A percentile compares a stretch with the other conserved stretches of the same genome.
Conservation (phyloP, 2,888 invertebrate species). For the Abscondita cerata region DNA sequence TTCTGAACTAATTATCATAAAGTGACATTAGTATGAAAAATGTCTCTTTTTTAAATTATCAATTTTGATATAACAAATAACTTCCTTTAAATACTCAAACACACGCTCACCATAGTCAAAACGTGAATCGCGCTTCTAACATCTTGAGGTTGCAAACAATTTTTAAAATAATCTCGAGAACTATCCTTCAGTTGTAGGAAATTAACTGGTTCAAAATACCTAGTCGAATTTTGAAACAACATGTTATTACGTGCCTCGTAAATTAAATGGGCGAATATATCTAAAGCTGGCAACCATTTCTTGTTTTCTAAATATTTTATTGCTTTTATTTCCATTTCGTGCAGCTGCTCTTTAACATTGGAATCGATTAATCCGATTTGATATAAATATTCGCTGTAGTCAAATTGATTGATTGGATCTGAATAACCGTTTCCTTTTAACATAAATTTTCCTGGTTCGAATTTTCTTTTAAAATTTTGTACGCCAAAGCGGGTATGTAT, state of each 20-base stretch:
- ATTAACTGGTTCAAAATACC: constrained; percentile 74
- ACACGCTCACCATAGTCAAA: constrained; percentile 63
- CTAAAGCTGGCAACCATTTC: constrained; percentile 69
- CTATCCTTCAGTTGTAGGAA: constrained; percentile 66
- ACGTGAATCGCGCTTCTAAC: constrained; percentile 67
- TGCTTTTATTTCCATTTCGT: constrained; percentile 63
- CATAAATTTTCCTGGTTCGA: constrained; percentile 71
- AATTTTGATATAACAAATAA: too few relatives aligned
- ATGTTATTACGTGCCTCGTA: constrained; percentile 55
- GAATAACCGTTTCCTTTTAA: constrained; percentile 74
- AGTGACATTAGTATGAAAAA: too few relatives aligned
- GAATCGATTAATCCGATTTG: constrained; percentile 71
- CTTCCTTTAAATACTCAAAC: constrained; percentile 61
- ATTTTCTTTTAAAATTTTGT: constrained; percentile 71
- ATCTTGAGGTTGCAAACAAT: constrained; percentile 51
- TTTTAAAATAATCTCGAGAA: constrained; percentile 46
- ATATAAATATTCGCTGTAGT: constrained; percentile 76
- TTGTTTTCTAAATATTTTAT: constrained; percentile 63
- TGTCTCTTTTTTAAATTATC: too few relatives aligned
- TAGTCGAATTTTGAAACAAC: constrained; percentile 70
- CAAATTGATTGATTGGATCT: constrained; percentile 74
- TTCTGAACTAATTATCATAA: too few relatives aligned
- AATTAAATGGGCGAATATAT: constrained; percentile 65
- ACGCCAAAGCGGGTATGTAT: constrained; percentile 68
- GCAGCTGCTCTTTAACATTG: constrained; percentile 65